A percentile compares a stretch with the other conserved stretches of the same genome.
phyloP scores from a whole-genome alignment of 23 tunicate genomes.

The Botrylloides violaceus region DNA sequence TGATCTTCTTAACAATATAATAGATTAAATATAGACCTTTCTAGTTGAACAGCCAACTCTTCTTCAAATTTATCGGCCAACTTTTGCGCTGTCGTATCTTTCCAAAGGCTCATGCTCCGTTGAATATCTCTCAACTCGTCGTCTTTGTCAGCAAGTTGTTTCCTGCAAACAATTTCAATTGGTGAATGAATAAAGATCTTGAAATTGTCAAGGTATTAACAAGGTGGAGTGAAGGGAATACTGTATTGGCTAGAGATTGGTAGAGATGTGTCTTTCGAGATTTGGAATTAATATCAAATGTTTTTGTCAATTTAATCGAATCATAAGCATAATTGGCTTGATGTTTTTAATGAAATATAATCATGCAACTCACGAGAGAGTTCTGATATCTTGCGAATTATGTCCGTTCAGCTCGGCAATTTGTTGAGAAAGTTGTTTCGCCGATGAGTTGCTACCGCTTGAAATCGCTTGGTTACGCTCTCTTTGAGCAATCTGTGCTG shows the following conservation, averaged over 20 bases:
- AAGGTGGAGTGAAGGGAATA: no score
- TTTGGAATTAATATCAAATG: no score
- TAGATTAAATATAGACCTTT: conserved; percentile 30
- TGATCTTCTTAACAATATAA: no score
- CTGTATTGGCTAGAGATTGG: no score
- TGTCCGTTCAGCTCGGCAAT: conserved; percentile 17
- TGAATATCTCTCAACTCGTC: conserved; percentile 41
- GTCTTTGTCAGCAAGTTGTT: conserved; percentile 44
- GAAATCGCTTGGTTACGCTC: conserved; percentile 3
- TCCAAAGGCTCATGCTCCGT: conserved; percentile 60
- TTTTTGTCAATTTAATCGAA: no score
- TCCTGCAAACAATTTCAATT: no score
- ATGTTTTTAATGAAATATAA: neutral
- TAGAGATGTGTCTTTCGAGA: no score
- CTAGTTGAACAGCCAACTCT: conserved; percentile 59
- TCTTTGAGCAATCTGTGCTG: conserved; percentile 24
- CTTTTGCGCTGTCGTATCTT: conserved; percentile 65
- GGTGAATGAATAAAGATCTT: no score
- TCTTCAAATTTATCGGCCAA: conserved; percentile 60
- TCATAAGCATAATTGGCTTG: no score
- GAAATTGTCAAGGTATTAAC: no score
- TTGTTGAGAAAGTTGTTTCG: conserved; percentile 11
- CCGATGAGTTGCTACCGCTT: neutral
- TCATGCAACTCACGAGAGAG: neutral
- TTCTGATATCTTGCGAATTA: conserved; percentile 7